Percentiles rank a stretch among this genome's conserved stretches.
These are phyloP conservation scores for Coptodon bakossiorum DNA, from an alignment of 2,113 vertebrate species.

Conservation along the genomic window DNA sequence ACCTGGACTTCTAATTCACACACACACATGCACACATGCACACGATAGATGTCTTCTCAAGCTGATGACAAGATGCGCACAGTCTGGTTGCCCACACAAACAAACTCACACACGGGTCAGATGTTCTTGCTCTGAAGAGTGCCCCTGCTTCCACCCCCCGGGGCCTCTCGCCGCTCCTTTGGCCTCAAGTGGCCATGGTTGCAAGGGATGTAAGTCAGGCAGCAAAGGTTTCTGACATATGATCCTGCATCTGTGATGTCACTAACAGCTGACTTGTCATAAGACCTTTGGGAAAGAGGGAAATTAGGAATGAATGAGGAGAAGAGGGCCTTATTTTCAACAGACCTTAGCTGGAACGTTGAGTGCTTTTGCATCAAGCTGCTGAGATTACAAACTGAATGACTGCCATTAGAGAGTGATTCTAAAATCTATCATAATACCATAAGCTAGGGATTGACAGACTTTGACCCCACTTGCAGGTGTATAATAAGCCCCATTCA, in stretches of 20 bases:
- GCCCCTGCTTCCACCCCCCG: conserved; percentile 33
- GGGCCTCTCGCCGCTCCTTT: conserved; percentile 25
- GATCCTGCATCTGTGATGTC: conserved; percentile 80
- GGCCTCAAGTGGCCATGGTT: conserved; percentile 50
- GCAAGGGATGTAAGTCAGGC: conserved; percentile 74
- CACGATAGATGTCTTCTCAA: conserved; percentile 56
- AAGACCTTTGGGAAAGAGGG: conserved; percentile 67
- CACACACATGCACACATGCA: background rate
- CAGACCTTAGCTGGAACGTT: conserved; percentile 56
- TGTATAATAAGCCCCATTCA: conserved; percentile 90
- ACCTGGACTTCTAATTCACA: background rate
- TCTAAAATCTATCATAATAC: conserved; percentile 95
- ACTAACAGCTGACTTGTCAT: conserved; percentile 89
- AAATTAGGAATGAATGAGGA: conserved; percentile 51
- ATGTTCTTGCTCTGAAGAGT: conserved; percentile 71
- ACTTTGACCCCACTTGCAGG: conserved; percentile 90
- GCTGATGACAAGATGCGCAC: conserved; percentile 60
- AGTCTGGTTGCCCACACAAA: conserved; percentile 17
- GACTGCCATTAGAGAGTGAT: conserved; percentile 88
- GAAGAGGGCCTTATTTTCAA: conserved; percentile 59
- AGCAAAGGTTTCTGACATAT: conserved; percentile 76
- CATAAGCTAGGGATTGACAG: conserved; percentile 88
- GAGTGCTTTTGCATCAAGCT: conserved; percentile 55
- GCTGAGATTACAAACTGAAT: conserved; percentile 79
- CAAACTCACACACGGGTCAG: conserved; percentile 68